Base-by-base conservation (phyloP, 23 tunicate species). In the Phallusia fumigata region DNA sequence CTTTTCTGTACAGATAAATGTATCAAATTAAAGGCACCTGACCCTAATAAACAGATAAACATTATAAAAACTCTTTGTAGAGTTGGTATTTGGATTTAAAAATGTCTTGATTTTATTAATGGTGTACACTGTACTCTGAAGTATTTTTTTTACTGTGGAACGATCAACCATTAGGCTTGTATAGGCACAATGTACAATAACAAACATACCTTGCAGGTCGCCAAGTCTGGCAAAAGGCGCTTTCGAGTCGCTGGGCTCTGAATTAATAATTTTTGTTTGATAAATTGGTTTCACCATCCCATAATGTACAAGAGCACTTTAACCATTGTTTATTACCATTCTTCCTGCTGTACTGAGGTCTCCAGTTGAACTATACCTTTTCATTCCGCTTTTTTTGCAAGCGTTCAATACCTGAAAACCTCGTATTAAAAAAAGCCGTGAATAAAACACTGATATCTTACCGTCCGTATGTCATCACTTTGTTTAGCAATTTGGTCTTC, bases 351-450 rank as follows among this genome's bases (percentile, higher is more conserved):
- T 76, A 21, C 86, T 35, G 19, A 87, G 33, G 53, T 87, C 91
- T 18, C 86, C 91, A 24, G 91, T 87, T n/a, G 91, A 87, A 26
- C 77, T 74, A 75, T 87, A 81, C 76, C 79, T 76, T 81, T 44
- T 81, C 40, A 87, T 19, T 24, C 40, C 35, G 78, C 69, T 58
- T 58, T 58, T 58, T 16, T 58, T 58, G 16, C 69, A 58, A 58
- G 69, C 69, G 16, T 24, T 58, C 5, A 58, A 24, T 13, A 58
- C 69, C 69, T 58, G 13, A 13, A 40, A 58, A 1, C 15, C 69
- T 1, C 3, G 8, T 1, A 58, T 24, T 21, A 58, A 58, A 3
- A 21, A 24, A 58, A 58, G 13, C 69, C 28, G 8, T 6, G 13
- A 21, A 10, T 21, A 58, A 8, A 58, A 58, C 69, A 24, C 69